Evolutionary conservation across 2,113 vertebrate genomes (phyloP).

Genomic region (Rattus rattus): DNA sequence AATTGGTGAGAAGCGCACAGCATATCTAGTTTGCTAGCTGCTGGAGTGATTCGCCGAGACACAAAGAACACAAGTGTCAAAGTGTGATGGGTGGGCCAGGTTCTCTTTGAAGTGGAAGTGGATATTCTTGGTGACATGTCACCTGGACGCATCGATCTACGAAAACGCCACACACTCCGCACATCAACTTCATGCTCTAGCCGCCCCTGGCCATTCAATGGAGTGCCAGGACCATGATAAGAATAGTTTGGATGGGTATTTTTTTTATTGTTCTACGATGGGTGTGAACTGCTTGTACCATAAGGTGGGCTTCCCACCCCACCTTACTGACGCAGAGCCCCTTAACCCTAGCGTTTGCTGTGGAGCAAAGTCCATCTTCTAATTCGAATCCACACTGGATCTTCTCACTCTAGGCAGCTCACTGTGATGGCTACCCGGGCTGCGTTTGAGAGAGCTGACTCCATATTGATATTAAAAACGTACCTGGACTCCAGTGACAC

Average conservation of each 20-base stretch:
- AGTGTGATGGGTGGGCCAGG: background rate
- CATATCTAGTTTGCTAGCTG: background rate
- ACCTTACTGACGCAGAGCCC: background rate
- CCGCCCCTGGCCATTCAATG: background rate
- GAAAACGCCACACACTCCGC: background rate
- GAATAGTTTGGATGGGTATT: background rate
- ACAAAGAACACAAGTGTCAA: background rate
- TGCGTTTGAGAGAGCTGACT: background rate
- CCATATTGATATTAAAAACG: background rate
- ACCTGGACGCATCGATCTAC: background rate
- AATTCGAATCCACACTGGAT: background rate
- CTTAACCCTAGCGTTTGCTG: background rate
- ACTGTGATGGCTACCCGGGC: background rate
- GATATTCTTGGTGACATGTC: background rate
- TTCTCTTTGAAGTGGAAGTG: background rate
- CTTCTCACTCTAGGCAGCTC: background rate
- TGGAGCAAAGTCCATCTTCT: background rate
- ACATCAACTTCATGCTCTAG: background rate
- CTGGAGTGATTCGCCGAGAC: background rate
- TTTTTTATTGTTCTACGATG: background rate
- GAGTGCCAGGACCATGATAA: background rate
- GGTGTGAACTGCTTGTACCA: background rate
- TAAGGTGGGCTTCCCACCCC: background rate
- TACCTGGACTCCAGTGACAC: background rate
- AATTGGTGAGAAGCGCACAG: background rate